These are phyloP conservation scores for Schrankia costaestrigalis DNA, from an alignment of 2,888 invertebrate species.

Conservation along the genomic window DNA sequence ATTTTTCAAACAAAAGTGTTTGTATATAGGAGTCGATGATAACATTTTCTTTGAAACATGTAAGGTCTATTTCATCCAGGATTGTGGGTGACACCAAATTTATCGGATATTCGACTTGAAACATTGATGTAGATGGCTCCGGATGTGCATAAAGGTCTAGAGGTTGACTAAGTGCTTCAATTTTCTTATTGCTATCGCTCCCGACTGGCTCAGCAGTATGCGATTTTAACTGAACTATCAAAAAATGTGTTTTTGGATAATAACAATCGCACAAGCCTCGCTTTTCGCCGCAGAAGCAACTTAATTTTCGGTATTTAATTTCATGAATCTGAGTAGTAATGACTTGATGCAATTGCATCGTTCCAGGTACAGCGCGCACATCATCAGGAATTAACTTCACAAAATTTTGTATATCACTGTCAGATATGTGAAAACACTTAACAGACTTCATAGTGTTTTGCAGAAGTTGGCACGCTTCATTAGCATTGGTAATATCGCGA, in stretches of 20 bases:
- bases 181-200: no score
- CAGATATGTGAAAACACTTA: neutral
- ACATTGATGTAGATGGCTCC: no score
- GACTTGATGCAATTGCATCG: neutral
- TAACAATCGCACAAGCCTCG: slow-evolving; percentile 4
- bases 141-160: no score
- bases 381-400: neutral
- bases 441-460: slow-evolving; percentile 1
- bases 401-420: neutral
- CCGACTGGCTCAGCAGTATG: no score
- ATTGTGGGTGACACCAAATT: no score
- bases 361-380: neutral
- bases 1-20: no score
- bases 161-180: no score
- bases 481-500: no score
- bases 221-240: neutral
- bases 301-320: slow-evolving; percentile 4
- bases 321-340: neutral
- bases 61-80: no score
- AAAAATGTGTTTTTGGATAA: slow-evolving; percentile 3
- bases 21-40: no score
- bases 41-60: no score
- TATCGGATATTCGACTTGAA: no score
- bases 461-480: neutral
- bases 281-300: slow-evolving; percentile 9